These are phyloP conservation scores for Chrysodeixis includens DNA, from an alignment of 2,888 invertebrate species.

Conservation along the genomic window DNA sequence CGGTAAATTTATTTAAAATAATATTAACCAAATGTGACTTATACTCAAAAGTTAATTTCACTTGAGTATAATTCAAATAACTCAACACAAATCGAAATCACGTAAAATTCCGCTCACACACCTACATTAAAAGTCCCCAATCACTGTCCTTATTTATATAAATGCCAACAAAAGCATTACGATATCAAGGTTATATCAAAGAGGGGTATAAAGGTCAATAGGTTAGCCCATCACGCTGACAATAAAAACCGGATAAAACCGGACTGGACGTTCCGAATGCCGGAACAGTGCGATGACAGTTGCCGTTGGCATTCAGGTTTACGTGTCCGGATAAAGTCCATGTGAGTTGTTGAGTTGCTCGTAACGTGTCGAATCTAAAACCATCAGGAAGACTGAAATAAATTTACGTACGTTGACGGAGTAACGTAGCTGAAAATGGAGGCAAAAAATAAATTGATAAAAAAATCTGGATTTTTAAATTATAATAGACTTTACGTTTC, in stretches of 20 bases:
- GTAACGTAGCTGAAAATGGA: not conserved
- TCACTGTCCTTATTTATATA: conserved; percentile 1
- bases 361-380: conserved; percentile 10
- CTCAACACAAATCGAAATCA: not conserved
- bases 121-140: not conserved
- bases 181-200: conserved; percentile 20
- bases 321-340: conserved; percentile 35
- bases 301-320: conserved; percentile 32
- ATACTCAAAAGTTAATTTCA: too few species aligned
- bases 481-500: too few species aligned
- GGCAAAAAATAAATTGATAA: too few species aligned
- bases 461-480: too few species aligned
- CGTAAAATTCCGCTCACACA: not conserved
- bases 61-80: too few species aligned
- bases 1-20: too few species aligned
- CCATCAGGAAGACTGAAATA: too few species aligned
- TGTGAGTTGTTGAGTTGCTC: conserved; percentile 24
- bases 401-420: conserved; percentile 11
- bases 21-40: too few species aligned
- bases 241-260: conserved; percentile 41
- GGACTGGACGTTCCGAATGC: conserved; percentile 27
- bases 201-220: conserved; percentile 43
- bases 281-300: conserved; percentile 12
- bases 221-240: conserved; percentile 33
- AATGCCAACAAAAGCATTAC: conserved; percentile 15